Base-by-base conservation (phyloP, 2,797 vertebrate species). In the Sebastolobus altivelis region DNA sequence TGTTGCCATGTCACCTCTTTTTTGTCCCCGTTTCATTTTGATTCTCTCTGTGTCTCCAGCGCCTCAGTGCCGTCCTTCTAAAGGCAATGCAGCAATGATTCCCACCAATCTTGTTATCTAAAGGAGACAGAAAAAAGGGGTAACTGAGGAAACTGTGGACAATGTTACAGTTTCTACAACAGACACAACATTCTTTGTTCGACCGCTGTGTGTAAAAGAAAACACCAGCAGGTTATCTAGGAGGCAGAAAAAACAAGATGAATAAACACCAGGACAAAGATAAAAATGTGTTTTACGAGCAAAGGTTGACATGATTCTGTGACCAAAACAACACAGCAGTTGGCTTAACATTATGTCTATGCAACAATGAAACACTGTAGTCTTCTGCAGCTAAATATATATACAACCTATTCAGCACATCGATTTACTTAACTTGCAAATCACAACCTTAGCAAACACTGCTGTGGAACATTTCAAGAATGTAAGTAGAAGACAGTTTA, bases 81-180 rank as follows among this genome's bases (percentile, higher is more conserved):
- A 97, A 98, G 97, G 97, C 97, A 97, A 97, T 94, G 94, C 96
- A 97, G 97, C 96, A 94, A 95, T 94, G 79, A 88, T 90, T 95
- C 95, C 95, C 93, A 95, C 95, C 95, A 92, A 94, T 95, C 91
- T 93, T 93, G 95, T 96, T 98, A 97, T 97, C 98, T 99, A 94
- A 70, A 86, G 76, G 75, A 91, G 82, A 88, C 80, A 89, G 79
- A 89, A 82, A 87, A 84, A 82, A 25, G 71, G 83, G 72, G 25
- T 37, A 33, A 79, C 35, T 43, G 33, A 25, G 70, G 82, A 73
- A 87, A 74, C 77, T 52, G 65, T 68, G 65, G 38, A 80, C 67
- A 59, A 40, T 71, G 54, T 77, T 54, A 25, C 13, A 13, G 2
- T 43, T 75, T 76, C 54, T 65, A 70, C 86, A 85, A 46, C 49